Evolutionary conservation across 2,797 vertebrate genomes (phyloP).

Genomic region (Knipowitschia caucasica): DNA sequence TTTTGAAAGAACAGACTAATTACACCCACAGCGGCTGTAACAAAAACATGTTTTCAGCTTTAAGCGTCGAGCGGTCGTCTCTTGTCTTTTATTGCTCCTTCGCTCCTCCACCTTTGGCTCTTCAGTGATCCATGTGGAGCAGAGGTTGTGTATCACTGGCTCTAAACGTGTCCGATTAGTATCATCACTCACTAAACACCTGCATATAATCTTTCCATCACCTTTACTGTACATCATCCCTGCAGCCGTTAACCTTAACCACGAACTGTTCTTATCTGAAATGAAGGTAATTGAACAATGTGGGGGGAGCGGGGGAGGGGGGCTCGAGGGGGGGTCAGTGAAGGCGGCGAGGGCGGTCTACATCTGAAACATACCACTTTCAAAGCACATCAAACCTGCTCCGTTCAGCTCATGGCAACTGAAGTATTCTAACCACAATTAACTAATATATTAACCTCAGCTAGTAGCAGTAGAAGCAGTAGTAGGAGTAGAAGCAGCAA

Average conservation of each 20-base stretch:
- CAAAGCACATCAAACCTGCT: neutral
- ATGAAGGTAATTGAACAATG: neutral
- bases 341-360: neutral
- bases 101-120: constrained; percentile 8
- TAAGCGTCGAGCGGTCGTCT: constrained; percentile 27
- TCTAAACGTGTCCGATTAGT: neutral
- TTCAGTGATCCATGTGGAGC: constrained; percentile 18
- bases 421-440: neutral
- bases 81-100: constrained; percentile 1
- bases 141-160: constrained; percentile 7
- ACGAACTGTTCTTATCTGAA: neutral
- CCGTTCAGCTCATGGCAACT: neutral
- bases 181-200: neutral
- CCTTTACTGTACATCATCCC: neutral
- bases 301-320: neutral
- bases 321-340: neutral
- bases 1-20: neutral
- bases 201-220: neutral
- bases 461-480: too few species aligned
- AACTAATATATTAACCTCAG: too few species aligned
- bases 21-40: neutral
- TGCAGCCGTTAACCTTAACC: constrained; percentile 1
- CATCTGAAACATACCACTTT: neutral
- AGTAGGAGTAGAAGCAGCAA: too few species aligned
- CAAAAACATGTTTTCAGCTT: neutral